Base-by-base conservation (phyloP, 2,113 vertebrate species). In the Arvicanthis niloticus region DNA sequence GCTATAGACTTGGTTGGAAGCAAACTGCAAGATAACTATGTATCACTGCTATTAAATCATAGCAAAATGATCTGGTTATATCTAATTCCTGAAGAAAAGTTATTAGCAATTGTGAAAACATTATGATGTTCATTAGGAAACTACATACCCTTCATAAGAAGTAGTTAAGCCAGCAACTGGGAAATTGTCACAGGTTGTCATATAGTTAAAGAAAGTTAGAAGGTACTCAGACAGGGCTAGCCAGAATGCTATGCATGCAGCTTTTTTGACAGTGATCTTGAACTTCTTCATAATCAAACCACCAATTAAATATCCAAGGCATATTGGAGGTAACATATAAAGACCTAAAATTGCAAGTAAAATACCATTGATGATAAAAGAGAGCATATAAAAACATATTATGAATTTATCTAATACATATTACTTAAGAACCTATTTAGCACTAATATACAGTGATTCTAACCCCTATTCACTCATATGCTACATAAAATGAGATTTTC, bases 271-370 rank as follows among this genome's bases (percentile, higher is more conserved):
- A 96, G 99, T 99, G 89, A 99, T 99, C 98, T 99, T 99, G 97
- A 99, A 99, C 89, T 98, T 99, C 97, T 99, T 99, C 99, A 99
- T 99, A 73, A 99, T 98, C 42, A 99, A 97, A 77, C 99, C 99
- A 67, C 99, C 99, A 93, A 99, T 98, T 96, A 99, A 99, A 97
- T 99, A 99, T 60, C 99, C 99, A 97, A 99, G 29, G 24, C 99
- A 99, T 97, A 99, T 97, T 45, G 99, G 97, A 0, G 99, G 99
- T 90, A 99, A 99, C 96, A 99, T 99, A 98, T 99, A 99, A 97
- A 99, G 95, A 95, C 99, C 99, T 99, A 94, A 75, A 96, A 92
- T 95, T 97, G 58, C 51, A 98, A 88, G 88, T 86, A 88, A 89
- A 91, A 88, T 92, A n/a, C n/a, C n/a, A 62, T 68, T 80, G 76